Base-by-base conservation (phyloP, 2,797 vertebrate genomes). In the Gobionotothen gibberifrons region DNA sequence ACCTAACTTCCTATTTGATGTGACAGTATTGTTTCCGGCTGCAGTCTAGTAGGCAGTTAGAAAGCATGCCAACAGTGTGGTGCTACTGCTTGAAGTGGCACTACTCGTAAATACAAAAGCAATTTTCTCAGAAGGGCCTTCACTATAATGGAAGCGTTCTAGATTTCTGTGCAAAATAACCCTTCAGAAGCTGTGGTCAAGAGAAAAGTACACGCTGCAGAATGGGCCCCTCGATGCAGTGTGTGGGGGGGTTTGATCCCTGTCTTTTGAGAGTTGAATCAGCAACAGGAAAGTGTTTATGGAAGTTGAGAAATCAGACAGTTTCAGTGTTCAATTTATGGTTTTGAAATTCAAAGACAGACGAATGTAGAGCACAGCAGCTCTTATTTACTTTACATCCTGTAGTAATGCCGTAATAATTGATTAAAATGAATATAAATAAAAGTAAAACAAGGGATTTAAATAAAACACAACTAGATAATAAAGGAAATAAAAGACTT, bases 71-170 rank as follows among this genome's bases (percentile, higher is more conserved):
- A 40, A 43, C 40, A 59, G 29, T 64, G 49, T 19, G 58, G 57
- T 29, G 71, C 47, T 49, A 26, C 68, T 22, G 15, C 54, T 64
- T 43, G 53, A 48, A 74, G 58, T 57, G 51, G 58, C 57, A 63
- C 63, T 71, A 36, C 62, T 83, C 32, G 14, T 85, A 76, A 82
- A 83, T 75, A 72, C 65, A 66, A 86, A 80, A 83, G 79, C 85
- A 79, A 68, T 87, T 85, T 90, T 75, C 74, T 78, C 72, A 73
- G 84, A 76, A 79, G 49, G 63, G 32, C 71, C 47, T 85, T 81
- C 63, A 74, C 49, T 53, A 14, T 79, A 72, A 81, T 73, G 61
- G 49, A 73, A 57, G 55, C 53, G 69, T 81, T 86, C 47, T 44
- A 64, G 42, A 69, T 51, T 49, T 66, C 46, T 42, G 17, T 79